Conservation (phyloP, 2,113 vertebrate species). For the Triplophysa dalaica region DNA sequence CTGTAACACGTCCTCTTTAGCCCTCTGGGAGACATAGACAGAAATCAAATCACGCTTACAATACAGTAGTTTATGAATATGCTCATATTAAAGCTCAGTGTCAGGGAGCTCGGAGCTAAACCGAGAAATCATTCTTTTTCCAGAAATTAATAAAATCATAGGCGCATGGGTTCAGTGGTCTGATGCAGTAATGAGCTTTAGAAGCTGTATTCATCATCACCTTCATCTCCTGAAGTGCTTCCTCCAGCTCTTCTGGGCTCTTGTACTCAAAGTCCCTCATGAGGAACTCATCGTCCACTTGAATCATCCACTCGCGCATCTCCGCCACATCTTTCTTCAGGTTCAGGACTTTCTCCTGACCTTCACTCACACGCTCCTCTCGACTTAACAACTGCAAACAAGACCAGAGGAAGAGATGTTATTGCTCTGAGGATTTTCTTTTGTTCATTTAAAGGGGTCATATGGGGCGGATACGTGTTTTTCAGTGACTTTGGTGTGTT, state of each 20-base stretch:
- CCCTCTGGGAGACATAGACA: slow-evolving; percentile 75
- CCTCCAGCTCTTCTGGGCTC: slow-evolving; percentile 90
- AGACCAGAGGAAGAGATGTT: too few relatives aligned
- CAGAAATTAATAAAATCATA: too few relatives aligned
- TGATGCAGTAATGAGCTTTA: background rate
- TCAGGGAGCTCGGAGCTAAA: too few relatives aligned
- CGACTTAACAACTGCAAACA: slow-evolving; percentile 79
- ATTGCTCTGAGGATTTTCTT: too few relatives aligned
- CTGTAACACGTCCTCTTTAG: slow-evolving; percentile 96
- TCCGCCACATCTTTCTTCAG: slow-evolving; percentile 94
- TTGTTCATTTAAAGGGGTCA: too few relatives aligned
- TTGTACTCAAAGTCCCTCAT: slow-evolving; percentile 98
- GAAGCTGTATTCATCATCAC: slow-evolving; percentile 62
- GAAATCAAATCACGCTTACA: background rate
- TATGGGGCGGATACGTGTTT: too few relatives aligned
- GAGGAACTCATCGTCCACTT: slow-evolving; percentile 95
- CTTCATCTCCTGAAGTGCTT: slow-evolving; percentile 95
- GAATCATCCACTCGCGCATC: slow-evolving; percentile 97
- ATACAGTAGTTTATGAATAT: background rate
- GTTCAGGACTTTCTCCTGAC: slow-evolving; percentile 88
- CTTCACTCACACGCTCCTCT: slow-evolving; percentile 84
- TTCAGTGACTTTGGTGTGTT: too few relatives aligned
- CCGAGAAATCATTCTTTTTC: too few relatives aligned
- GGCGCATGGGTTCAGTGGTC: background rate
- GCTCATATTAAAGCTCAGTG: too few relatives aligned